Conservation (phyloP, 2,888 invertebrate species). For the Athalia circularis region DNA sequence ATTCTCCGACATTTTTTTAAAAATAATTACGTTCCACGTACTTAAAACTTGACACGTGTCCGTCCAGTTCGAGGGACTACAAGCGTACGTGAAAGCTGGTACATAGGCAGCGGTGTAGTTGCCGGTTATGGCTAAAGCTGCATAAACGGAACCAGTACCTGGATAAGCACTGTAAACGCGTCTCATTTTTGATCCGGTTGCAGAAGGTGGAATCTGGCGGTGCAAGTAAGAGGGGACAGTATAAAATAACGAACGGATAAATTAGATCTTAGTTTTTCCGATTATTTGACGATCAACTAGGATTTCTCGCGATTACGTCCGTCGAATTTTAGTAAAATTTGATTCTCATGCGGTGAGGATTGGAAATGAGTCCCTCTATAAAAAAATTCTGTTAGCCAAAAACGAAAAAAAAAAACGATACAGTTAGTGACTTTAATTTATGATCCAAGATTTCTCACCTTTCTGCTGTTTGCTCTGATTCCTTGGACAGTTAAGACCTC, state of each 20-base stretch:
- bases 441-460: constrained; percentile 73
- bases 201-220: constrained; percentile 64
- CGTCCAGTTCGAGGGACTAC: constrained; percentile 75
- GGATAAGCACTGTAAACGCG: constrained; percentile 78
- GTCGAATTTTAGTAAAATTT: too few species aligned
- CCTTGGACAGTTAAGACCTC: constrained; percentile 79
- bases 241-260: neutral
- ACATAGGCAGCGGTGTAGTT: constrained; percentile 80
- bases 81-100: constrained; percentile 82
- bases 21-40: constrained; percentile 67
- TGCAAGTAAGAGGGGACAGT: neutral
- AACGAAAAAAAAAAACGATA: neutral
- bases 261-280: neutral
- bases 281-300: neutral
- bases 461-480: constrained; percentile 75
- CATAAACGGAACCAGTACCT: constrained; percentile 80
- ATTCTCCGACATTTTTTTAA: constrained; percentile 41
- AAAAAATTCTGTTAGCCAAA: neutral
- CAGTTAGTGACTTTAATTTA: neutral
- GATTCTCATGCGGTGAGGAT: too few species aligned
- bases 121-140: constrained; percentile 75
- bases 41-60: constrained; percentile 77
- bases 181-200: constrained; percentile 67
- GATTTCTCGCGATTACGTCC: too few species aligned
- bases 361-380: neutral